Conservation (phyloP, 1,140 invertebrate genomes). For the Acromyrmex heyeri region DNA sequence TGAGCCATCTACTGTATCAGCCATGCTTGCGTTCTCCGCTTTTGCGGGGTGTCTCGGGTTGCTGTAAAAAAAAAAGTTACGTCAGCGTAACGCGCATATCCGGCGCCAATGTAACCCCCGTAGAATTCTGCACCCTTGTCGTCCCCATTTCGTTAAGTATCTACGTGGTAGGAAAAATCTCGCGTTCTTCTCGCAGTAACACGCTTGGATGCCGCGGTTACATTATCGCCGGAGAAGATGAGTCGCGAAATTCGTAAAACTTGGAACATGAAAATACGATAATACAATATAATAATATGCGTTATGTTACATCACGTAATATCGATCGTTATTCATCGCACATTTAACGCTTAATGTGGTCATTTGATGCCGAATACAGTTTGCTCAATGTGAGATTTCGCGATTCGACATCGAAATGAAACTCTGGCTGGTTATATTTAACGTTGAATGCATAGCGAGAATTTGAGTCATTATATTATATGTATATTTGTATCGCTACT, state of each 20-base stretch:
- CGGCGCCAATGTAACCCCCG: background rate
- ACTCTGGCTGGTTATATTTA: background rate
- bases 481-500: background rate
- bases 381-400: slow-evolving; percentile 30
- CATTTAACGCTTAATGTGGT: slow-evolving; percentile 25
- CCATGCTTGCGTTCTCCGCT: slow-evolving; percentile 46
- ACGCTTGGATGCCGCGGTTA: slow-evolving; percentile 3
- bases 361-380: slow-evolving; percentile 29
- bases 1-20: slow-evolving; percentile 76
- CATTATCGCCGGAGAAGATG: background rate
- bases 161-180: slow-evolving; percentile 2
- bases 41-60: slow-evolving; percentile 16
- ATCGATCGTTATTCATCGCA: slow-evolving; percentile 15
- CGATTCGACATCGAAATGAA: background rate
- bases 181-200: background rate
- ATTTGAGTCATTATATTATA: background rate
- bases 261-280: background rate
- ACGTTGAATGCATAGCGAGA: background rate
- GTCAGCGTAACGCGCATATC: slow-evolving; percentile 38
- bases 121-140: slow-evolving; percentile 14
- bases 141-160: slow-evolving; percentile 32
- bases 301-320: background rate
- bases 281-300: background rate
- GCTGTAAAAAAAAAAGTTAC: slow-evolving; percentile 33
- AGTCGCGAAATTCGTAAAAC: slow-evolving; percentile 23